phyloP scores from a whole-genome alignment of 2,113 vertebrate genomes.

The Redunca redunca region DNA sequence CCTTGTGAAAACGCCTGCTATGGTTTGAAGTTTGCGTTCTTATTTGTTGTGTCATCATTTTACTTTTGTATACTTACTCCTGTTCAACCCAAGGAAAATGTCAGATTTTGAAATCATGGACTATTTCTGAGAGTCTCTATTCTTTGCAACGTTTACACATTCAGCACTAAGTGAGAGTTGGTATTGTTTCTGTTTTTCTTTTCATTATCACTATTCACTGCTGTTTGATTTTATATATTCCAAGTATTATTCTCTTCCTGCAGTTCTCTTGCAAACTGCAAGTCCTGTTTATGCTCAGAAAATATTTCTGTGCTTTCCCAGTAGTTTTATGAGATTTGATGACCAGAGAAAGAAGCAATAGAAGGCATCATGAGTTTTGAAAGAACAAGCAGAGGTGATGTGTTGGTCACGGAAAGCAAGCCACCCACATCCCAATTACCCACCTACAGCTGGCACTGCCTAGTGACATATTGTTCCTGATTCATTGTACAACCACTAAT shows the following conservation, averaged over 20 bases:
- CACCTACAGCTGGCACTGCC: constrained; percentile 10
- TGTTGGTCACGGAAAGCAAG: not conserved
- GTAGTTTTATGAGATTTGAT: not conserved
- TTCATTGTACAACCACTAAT: constrained; percentile 51
- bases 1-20: not conserved
- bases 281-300: not conserved
- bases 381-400: not conserved
- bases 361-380: not conserved
- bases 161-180: not conserved
- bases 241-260: not conserved
- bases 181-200: not conserved
- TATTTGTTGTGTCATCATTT: not conserved
- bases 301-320: not conserved
- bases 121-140: not conserved
- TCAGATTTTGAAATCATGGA: not conserved
- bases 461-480: constrained; percentile 37
- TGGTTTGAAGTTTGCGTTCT: not conserved
- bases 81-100: not conserved
- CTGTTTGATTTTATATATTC: not conserved
- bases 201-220: not conserved
- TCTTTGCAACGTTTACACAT: not conserved
- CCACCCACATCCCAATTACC: constrained; percentile 11
- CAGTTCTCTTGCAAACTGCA: not conserved
- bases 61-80: not conserved
- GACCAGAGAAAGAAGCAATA: constrained; percentile 1